Conservation (phyloP, 2,797 vertebrate species). For the Margarornis squamiger region DNA sequence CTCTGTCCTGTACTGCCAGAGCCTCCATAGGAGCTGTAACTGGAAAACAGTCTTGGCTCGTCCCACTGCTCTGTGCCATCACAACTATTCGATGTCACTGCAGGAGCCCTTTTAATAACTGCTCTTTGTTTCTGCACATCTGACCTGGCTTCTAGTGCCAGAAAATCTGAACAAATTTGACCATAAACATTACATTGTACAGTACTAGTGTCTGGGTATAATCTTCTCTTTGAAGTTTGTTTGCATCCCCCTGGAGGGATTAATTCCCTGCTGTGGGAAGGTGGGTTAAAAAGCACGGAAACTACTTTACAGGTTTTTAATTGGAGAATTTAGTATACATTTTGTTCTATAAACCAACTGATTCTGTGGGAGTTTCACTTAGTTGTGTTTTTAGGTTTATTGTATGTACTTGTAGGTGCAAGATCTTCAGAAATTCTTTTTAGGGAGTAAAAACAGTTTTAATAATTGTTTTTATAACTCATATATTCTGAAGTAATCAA, state of each 20-base stretch:
- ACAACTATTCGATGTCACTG: conserved; percentile 49
- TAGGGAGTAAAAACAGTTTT: background rate
- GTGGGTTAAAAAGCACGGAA: conserved; percentile 76
- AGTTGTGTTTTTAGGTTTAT: conserved; percentile 49
- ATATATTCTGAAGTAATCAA: background rate
- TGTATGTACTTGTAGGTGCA: conserved; percentile 39
- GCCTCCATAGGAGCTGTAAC: background rate
- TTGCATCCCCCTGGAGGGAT: conserved; percentile 76
- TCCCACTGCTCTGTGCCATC: conserved; percentile 53
- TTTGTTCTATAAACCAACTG: conserved; percentile 73
- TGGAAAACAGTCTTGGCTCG: conserved; percentile 21
- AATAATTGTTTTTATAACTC: background rate
- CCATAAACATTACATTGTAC: conserved; percentile 73
- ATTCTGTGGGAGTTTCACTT: conserved; percentile 69
- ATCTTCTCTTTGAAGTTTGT: conserved; percentile 80
- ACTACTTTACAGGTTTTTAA: conserved; percentile 78
- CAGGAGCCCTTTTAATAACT: conserved; percentile 68
- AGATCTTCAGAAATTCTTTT: conserved; percentile 32
- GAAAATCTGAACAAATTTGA: conserved; percentile 73
- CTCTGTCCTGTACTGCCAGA: background rate
- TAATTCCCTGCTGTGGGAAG: conserved; percentile 79
- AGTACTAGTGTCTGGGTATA: conserved; percentile 77
- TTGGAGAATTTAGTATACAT: conserved; percentile 76
- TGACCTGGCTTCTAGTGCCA: conserved; percentile 70
- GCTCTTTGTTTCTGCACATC: conserved; percentile 67